Percentiles rank a stretch among this genome's conserved stretches.
Evolutionary conservation across 2,113 vertebrate genomes (phyloP).

Genomic region (Poecilia latipinna): DNA sequence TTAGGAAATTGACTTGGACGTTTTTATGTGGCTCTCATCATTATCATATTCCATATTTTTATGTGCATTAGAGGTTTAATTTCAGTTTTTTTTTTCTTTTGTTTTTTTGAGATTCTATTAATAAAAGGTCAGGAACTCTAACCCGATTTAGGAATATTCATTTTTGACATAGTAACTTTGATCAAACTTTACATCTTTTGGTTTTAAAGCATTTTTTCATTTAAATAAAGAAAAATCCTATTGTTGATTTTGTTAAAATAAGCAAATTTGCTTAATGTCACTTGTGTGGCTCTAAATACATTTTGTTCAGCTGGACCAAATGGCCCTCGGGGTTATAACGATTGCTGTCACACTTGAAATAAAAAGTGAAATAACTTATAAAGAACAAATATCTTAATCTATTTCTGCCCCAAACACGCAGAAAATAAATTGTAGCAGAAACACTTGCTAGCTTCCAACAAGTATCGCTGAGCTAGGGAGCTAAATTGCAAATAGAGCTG

Average conservation of each 20-base stretch:
- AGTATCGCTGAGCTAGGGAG: constrained; percentile 6
- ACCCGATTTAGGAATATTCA: too few species aligned
- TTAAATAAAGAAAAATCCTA: too few species aligned
- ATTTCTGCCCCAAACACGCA: constrained; percentile 7
- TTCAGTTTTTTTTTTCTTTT: too few species aligned
- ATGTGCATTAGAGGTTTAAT: not conserved
- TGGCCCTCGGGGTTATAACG: too few species aligned
- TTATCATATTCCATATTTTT: not conserved
- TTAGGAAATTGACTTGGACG: not conserved
- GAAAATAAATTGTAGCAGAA: constrained; percentile 6
- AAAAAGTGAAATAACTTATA: not conserved
- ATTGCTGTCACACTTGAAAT: not conserved
- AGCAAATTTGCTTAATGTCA: too few species aligned
- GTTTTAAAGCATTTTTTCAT: not conserved
- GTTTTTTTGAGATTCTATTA: not conserved
- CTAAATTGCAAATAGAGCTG: constrained; percentile 18
- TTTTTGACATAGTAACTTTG: too few species aligned
- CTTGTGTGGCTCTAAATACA: too few species aligned
- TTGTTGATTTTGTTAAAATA: too few species aligned
- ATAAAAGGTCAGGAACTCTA: not conserved
- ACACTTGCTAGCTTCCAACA: constrained; percentile 7
- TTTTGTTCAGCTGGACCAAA: too few species aligned
- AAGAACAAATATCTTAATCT: constrained; percentile 7
- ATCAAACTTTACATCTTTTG: not conserved
- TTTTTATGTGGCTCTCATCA: not conserved